Percentiles rank a stretch among this genome's conserved stretches.
These are phyloP conservation scores for Chaitophorus viminalis DNA, from an alignment of 2,888 invertebrate species.

Conservation along the genomic window DNA sequence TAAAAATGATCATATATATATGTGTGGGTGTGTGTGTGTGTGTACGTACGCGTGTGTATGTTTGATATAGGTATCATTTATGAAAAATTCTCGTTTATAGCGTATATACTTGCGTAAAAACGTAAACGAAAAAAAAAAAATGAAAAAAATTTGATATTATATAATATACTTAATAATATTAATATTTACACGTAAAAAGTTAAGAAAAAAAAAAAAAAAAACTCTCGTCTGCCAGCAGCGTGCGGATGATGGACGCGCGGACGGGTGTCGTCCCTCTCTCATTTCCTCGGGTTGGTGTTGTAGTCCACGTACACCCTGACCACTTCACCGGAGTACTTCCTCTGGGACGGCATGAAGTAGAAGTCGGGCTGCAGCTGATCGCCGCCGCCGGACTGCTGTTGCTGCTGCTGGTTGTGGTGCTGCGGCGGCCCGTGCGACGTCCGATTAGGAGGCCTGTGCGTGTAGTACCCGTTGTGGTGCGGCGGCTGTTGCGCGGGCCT, in stretches of 20 bases:
- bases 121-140: conserved; percentile 10
- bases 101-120: not conserved
- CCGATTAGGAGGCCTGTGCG: conserved; percentile 67
- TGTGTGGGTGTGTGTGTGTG: no score
- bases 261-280: not conserved
- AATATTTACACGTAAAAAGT: no score
- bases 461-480: conserved; percentile 66
- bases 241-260: no score
- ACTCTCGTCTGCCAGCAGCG: no score
- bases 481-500: conserved; percentile 70
- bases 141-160: not conserved
- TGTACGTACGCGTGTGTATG: no score
- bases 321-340: conserved; percentile 92
- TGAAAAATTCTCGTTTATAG: no score
- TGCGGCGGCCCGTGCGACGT: conserved; percentile 55
- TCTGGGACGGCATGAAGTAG: conserved; percentile 94
- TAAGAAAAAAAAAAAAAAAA: no score
- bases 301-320: conserved; percentile 86
- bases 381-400: conserved; percentile 68
- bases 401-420: conserved; percentile 64
- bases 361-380: conserved; percentile 76
- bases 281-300: conserved; percentile 76
- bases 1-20: no score
- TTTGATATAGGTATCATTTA: no score
- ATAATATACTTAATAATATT: no score